phyloP scores from a whole-genome alignment of 1,140 invertebrate genomes.

The Plectrocnemia conspersa region DNA sequence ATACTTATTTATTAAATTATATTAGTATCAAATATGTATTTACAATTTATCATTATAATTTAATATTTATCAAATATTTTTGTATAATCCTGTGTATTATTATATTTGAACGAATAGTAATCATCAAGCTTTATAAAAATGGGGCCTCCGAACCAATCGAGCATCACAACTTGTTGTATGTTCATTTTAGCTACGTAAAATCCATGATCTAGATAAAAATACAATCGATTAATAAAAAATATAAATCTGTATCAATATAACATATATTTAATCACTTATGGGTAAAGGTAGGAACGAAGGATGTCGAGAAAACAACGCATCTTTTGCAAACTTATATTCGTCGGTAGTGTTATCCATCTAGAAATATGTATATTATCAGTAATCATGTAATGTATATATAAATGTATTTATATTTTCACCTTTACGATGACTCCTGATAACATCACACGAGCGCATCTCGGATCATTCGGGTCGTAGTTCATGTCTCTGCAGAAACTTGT shows the following conservation, averaged over 20 bases:
- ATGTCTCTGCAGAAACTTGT: slow-evolving; percentile 59
- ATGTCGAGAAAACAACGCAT: slow-evolving; percentile 64
- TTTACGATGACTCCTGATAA: slow-evolving; percentile 64
- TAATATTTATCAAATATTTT: too few species aligned
- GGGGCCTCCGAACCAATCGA: slow-evolving; percentile 75
- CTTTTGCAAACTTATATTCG: slow-evolving; percentile 59
- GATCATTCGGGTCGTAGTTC: slow-evolving; percentile 72
- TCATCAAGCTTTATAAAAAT: slow-evolving; percentile 58
- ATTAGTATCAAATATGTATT: too few species aligned
- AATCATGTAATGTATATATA: neutral
- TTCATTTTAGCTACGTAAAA: slow-evolving; percentile 73
- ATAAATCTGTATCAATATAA: neutral
- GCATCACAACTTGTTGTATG: slow-evolving; percentile 62
- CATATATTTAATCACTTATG: slow-evolving; percentile 43
- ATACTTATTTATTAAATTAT: too few species aligned
- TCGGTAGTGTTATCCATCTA: slow-evolving; percentile 55
- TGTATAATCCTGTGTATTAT: slow-evolving; percentile 5
- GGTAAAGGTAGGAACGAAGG: slow-evolving; percentile 63
- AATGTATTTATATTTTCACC: slow-evolving; percentile 45
- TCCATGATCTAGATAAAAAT: slow-evolving; percentile 56
- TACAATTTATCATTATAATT: too few species aligned
- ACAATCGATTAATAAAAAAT: neutral
- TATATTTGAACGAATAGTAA: slow-evolving; percentile 50
- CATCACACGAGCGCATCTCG: slow-evolving; percentile 69
- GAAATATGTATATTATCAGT: slow-evolving; percentile 18